Evolutionary conservation across 2,797 vertebrate species (phyloP).

Genomic region (Etheostoma nigrum): DNA sequence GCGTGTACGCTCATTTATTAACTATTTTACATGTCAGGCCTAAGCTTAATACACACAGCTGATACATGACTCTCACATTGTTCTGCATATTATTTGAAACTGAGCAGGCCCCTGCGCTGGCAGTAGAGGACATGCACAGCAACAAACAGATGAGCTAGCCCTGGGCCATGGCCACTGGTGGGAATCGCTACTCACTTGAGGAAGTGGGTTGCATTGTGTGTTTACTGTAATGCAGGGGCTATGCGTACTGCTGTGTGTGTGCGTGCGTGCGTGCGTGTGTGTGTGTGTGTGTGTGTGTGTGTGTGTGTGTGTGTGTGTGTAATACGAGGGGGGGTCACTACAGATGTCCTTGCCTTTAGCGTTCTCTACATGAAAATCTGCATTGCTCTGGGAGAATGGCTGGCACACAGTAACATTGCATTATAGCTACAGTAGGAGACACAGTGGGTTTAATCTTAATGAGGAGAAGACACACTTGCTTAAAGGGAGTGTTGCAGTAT

Average conservation of each 20-base stretch:
- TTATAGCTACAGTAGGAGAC: slow-evolving; percentile 24
- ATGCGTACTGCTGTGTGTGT: slow-evolving; percentile 40
- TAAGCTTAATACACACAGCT: slow-evolving; percentile 7
- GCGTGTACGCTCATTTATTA: not conserved
- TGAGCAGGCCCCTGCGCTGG: slow-evolving; percentile 33
- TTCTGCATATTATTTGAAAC: slow-evolving; percentile 31
- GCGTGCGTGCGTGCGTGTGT: slow-evolving; percentile 14
- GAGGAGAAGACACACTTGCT: not conserved
- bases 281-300: slow-evolving; percentile 25
- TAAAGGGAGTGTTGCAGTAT: slow-evolving; percentile 2
- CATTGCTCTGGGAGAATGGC: slow-evolving; percentile 52
- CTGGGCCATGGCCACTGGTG: slow-evolving; percentile 60
- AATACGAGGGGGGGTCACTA: slow-evolving; percentile 36
- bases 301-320: slow-evolving; percentile 23
- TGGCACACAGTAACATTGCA: slow-evolving; percentile 55
- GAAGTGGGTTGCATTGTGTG: slow-evolving; percentile 55
- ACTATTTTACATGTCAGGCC: not conserved
- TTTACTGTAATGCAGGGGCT: slow-evolving; percentile 48
- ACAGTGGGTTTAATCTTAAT: slow-evolving; percentile 20
- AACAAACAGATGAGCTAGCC: slow-evolving; percentile 63
- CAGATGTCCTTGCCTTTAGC: slow-evolving; percentile 79
- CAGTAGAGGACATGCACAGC: slow-evolving; percentile 46
- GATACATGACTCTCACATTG: slow-evolving; percentile 25
- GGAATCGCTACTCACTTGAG: slow-evolving; percentile 54
- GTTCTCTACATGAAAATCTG: slow-evolving; percentile 66